These are phyloP conservation scores for Harpalus rubripes DNA, from an alignment of 2,888 invertebrate genomes.

Conservation along the genomic window DNA sequence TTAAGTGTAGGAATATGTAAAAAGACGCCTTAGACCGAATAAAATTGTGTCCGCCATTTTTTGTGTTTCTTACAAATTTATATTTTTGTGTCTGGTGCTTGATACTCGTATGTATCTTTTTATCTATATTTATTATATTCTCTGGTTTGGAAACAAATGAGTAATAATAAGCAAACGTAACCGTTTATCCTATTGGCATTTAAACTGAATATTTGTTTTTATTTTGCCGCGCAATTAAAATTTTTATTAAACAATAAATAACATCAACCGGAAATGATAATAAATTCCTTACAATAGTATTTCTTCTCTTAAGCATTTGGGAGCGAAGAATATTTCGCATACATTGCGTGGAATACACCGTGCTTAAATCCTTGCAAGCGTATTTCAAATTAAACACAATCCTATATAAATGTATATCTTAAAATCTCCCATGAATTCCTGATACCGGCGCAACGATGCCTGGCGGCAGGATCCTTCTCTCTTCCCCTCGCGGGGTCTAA, in stretches of 20 bases:
- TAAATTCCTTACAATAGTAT: not conserved
- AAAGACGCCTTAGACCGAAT: no score
- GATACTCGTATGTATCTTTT: no score
- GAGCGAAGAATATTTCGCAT: slow-evolving; percentile 8
- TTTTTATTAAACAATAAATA: not conserved
- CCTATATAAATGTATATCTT: slow-evolving; percentile 70
- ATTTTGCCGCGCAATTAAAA: not conserved
- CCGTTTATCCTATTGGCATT: no score
- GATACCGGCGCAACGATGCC: slow-evolving; percentile 69
- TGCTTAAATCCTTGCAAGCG: slow-evolving; percentile 43
- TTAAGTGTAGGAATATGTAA: no score
- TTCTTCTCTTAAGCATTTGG: not conserved
- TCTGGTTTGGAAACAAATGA: no score
- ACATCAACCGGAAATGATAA: not conserved
- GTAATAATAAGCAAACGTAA: no score
- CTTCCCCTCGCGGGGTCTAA: slow-evolving; percentile 22
- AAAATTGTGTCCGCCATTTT: no score
- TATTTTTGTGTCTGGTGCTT: no score
- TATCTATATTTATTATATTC: no score
- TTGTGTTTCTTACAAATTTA: no score
- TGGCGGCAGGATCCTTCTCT: slow-evolving; percentile 60
- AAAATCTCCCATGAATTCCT: slow-evolving; percentile 70
- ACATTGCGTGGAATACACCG: slow-evolving; percentile 7
- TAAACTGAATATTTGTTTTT: no score
- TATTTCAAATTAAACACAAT: slow-evolving; percentile 68